phyloP scores from a whole-genome alignment of 2,888 invertebrate species.

The Muscina levida region DNA sequence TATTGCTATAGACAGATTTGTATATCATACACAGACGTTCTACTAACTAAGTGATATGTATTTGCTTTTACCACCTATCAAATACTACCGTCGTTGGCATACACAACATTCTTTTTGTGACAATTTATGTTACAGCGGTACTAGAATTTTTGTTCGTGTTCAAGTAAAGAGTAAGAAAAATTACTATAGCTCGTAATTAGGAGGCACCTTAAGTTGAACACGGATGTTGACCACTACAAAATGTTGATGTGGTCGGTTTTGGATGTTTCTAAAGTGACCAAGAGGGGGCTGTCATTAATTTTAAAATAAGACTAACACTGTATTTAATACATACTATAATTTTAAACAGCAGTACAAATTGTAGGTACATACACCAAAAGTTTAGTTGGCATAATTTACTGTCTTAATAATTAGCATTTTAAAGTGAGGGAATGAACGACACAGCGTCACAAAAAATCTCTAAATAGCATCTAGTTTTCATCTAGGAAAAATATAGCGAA shows the following conservation, averaged over 20 bases:
- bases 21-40: too few species aligned
- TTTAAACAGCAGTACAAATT: slow-evolving; percentile 20
- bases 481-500: too few species aligned
- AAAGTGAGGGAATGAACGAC: too few species aligned
- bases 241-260: slow-evolving; percentile 15
- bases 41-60: too few species aligned
- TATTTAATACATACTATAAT: slow-evolving; percentile 45
- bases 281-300: slow-evolving; percentile 35
- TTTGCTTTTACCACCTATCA: too few species aligned
- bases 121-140: not conserved
- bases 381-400: too few species aligned
- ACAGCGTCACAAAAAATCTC: too few species aligned
- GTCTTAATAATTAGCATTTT: too few species aligned
- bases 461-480: too few species aligned
- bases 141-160: not conserved
- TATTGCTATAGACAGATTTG: too few species aligned
- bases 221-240: slow-evolving; percentile 45
- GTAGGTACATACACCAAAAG: too few species aligned
- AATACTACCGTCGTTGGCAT: not conserved
- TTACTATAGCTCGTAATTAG: not conserved
- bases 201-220: slow-evolving; percentile 19
- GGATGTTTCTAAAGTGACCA: slow-evolving; percentile 23
- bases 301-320: slow-evolving; percentile 38
- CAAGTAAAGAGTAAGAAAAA: not conserved
- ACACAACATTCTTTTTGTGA: not conserved